Base-by-base conservation (phyloP, 2,888 invertebrate species). In the Heliconius ethilla region DNA sequence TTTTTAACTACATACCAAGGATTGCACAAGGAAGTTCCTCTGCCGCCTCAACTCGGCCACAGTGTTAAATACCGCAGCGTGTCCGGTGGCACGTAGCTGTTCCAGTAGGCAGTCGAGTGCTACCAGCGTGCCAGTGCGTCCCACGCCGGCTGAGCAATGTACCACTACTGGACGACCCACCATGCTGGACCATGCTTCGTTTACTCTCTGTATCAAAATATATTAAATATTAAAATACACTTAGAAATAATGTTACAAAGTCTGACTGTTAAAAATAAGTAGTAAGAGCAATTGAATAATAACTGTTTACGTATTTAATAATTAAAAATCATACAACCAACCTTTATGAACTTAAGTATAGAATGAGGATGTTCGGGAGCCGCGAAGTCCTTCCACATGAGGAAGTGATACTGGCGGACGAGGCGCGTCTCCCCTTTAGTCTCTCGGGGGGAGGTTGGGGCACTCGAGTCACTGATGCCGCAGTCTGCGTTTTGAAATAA, bases 361-460 rank as follows among this genome's bases (percentile, higher is more conserved):
- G 98, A 98, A 84, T 98, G 97, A 0, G 99, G 98, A 92, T 98
- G 97, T 86, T 99, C 99, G 0, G 99, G 99, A 1, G 99, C 99
- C 89, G 98, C 97, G 87, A 99, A 99, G 90, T 99, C 99, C 89
- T 98, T 98, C 99, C 99, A 99, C 84, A 98, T 97, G 75, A 98
- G 95, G 94, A 98, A 99, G 92, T 99, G 99, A 91, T 98, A 99
- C 89, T 99, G 99, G 0, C 97, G 96, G 78, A 99, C 95, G 7
- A 88, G 83, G 15, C 95, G 89, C 2, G 87, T 81, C 76, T 91
- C 92, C 3, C 82, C 81, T 69, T 91, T 92, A 13, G 78, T 78
- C 72, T 92, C 93, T 1, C 93, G 89, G 0, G 94, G 94, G 0
- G 94, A 94, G 0, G 93, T 91, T 0, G 94, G 93, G 2, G 88